phyloP scores from a whole-genome alignment of 1,140 invertebrate species.

The Drosophila nikananu region DNA sequence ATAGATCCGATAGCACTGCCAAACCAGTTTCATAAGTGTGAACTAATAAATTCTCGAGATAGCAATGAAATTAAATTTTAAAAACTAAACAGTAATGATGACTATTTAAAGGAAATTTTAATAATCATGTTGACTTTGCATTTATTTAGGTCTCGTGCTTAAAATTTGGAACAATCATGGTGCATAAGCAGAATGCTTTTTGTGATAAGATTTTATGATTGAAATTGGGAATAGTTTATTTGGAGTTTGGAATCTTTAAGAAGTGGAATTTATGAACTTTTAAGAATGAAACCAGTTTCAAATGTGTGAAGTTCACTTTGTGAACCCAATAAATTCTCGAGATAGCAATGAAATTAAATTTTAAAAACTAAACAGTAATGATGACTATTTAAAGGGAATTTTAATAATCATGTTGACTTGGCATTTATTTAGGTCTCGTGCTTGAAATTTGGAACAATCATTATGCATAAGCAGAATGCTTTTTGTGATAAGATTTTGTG shows the following conservation, averaged over 20 bases:
- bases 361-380: slow-evolving; percentile 13
- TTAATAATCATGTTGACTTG: not conserved
- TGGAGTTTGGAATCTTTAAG: not conserved
- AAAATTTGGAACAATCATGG: slow-evolving; percentile 5
- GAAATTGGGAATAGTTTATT: not conserved
- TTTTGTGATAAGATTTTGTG: not conserved
- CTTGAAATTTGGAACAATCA: slow-evolving; percentile 2
- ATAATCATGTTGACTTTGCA: not conserved
- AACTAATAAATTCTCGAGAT: slow-evolving; percentile 32
- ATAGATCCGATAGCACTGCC: slow-evolving; percentile 2
- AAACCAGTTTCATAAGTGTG: slow-evolving; percentile 16
- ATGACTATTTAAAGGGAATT: slow-evolving; percentile 9
- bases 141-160: slow-evolving; percentile 2
- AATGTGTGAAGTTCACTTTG: slow-evolving; percentile 24
- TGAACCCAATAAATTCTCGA: slow-evolving; percentile 26
- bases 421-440: slow-evolving; percentile 3
- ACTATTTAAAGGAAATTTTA: not conserved
- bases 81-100: slow-evolving; percentile 24
- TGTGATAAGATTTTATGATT: not conserved
- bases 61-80: slow-evolving; percentile 4
- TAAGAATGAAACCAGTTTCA: slow-evolving; percentile 8
- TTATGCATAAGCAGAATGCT: not conserved
- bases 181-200: not conserved
- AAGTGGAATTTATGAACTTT: too few species aligned
- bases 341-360: slow-evolving; percentile 19